A percentile compares a stretch with the other conserved stretches of the same genome.
These are phyloP conservation scores for Acanthis flammea DNA, from an alignment of 2,797 vertebrate species.

Conservation along the genomic window DNA sequence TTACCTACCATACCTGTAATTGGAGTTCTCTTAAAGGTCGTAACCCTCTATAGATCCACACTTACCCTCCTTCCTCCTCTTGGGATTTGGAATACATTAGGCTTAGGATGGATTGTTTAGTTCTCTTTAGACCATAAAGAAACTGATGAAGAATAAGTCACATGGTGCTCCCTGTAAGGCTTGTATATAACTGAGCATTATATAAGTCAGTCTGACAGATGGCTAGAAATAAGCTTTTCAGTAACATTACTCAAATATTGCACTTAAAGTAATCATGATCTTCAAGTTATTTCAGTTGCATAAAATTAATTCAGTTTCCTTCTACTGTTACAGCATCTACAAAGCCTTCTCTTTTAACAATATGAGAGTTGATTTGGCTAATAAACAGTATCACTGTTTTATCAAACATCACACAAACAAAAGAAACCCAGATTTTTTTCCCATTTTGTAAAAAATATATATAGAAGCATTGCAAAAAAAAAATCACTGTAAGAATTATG, in stretches of 20 bases:
- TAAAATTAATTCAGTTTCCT: neutral
- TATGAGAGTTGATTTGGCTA: neutral
- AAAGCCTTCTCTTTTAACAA: neutral
- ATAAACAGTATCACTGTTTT: neutral
- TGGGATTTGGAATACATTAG: constrained; percentile 52
- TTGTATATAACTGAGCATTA: neutral
- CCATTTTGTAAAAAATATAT: neutral
- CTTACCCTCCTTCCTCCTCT: constrained; percentile 40
- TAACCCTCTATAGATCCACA: constrained; percentile 52
- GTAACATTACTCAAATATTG: neutral
- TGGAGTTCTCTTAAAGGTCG: constrained; percentile 62
- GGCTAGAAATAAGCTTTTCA: neutral
- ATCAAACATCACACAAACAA: neutral
- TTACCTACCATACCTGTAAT: constrained; percentile 56
- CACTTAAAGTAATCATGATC: neutral
- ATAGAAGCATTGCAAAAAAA: neutral
- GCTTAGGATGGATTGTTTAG: constrained; percentile 51
- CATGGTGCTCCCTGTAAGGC: neutral
- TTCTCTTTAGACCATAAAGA: constrained; percentile 44
- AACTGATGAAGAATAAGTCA: constrained; percentile 33
- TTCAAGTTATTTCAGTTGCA: neutral
- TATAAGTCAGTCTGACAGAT: neutral
- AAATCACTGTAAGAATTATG: neutral
- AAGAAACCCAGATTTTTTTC: neutral
- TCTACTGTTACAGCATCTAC: neutral